Conservation (phyloP, 2,797 vertebrate species). For the Gephyroberyx darwinii region DNA sequence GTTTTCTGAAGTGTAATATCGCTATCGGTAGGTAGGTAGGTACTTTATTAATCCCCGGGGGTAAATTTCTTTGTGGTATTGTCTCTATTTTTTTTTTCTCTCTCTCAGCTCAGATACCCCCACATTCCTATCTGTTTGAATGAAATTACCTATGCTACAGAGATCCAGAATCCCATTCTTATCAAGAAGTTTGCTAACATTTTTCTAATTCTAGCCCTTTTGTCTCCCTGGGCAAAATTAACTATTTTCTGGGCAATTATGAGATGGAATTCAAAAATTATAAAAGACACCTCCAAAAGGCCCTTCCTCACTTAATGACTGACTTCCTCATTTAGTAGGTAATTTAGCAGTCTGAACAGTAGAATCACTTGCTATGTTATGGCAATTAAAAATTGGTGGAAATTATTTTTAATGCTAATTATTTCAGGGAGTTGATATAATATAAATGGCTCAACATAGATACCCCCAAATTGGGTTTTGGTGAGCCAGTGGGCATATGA, state of each 20-base stretch:
- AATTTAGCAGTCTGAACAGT: conserved; percentile 13
- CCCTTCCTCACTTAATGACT: not conserved
- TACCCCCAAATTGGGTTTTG: conserved; percentile 35
- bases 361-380: conserved; percentile 7
- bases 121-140: not conserved
- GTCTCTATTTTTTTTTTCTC: no score
- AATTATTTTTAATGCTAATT: conserved; percentile 40
- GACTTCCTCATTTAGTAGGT: not conserved
- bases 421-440: conserved; percentile 34
- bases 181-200: not conserved
- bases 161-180: not conserved
- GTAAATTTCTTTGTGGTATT: no score
- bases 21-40: no score
- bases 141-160: not conserved
- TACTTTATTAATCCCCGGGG: no score
- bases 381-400: conserved; percentile 19
- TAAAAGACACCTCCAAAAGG: not conserved
- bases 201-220: not conserved
- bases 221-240: not conserved
- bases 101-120: no score
- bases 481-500: not conserved
- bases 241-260: not conserved
- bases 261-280: not conserved
- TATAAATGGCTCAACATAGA: conserved; percentile 53
- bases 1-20: no score